A percentile compares a stretch with the other conserved stretches of the same genome.
These are phyloP conservation scores for Helicolenus hilgendorfi DNA, from an alignment of 2,797 vertebrate genomes.

Conservation along the genomic window DNA sequence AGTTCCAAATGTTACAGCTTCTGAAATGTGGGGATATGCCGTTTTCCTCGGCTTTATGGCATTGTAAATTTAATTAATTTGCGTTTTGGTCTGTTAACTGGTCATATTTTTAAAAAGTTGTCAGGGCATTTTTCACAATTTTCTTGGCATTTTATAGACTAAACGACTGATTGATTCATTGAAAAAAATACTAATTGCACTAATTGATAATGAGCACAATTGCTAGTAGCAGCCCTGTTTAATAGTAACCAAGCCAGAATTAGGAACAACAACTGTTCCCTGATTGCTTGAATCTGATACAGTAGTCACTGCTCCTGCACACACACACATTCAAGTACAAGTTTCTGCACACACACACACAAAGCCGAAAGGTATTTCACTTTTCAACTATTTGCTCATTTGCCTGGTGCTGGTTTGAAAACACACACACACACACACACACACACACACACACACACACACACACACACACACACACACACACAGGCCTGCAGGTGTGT, in stretches of 20 bases:
- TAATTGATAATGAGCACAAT: background rate
- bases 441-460: background rate
- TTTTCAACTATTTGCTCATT: conserved; percentile 63
- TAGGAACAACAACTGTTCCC: background rate
- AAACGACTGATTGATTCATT: background rate
- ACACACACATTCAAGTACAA: background rate
- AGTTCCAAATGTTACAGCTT: background rate
- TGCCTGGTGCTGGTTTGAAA: conserved; percentile 5
- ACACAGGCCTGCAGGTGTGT: conserved; percentile 66
- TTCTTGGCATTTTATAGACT: background rate
- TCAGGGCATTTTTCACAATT: background rate
- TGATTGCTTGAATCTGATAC: background rate
- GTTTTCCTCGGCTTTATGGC: background rate
- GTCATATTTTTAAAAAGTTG: background rate
- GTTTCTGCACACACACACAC: background rate
- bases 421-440: background rate
- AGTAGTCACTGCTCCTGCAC: background rate
- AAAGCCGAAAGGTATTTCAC: conserved; percentile 60
- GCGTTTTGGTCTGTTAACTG: background rate
- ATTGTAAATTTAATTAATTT: background rate
- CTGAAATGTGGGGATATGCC: background rate
- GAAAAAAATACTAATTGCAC: background rate
- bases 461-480: conserved; percentile 4
- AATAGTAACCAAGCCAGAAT: background rate
- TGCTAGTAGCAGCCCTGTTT: background rate